Base-by-base conservation (phyloP, 2,113 vertebrate species). In the Heterotilapia buettikoferi region DNA sequence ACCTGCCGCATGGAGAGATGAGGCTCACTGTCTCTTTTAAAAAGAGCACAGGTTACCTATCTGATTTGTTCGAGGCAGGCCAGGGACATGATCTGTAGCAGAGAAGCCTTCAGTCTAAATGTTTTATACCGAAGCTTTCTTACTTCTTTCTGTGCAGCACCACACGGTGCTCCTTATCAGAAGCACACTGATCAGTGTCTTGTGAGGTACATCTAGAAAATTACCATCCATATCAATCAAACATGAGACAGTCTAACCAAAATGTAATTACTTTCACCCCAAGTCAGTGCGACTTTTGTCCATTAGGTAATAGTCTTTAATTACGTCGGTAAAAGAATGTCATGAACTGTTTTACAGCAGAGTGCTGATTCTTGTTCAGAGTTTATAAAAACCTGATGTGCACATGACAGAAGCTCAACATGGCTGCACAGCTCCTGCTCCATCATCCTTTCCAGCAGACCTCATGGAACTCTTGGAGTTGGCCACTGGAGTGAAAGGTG, bases 21-120 rank as follows among this genome's bases (percentile, higher is more conserved):
- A 89, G 92, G 89, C 94, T 92, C 90, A 83, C 91, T 94, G 94
- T 94, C 91, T 47, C 91, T 85, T 86, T 88, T 92, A 87, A 89
- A 93, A 94, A 95, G 90, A 93, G 89, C 93, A 92, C 94, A 94
- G 94, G 93, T 91, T 91, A 94, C 90, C 91, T 90, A 87, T 94
- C 94, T 95, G 95, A 96, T 96, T 95, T 94, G 91, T 91, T 88
- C 83, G 6, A 82, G 61, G 82, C 80, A 29, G 79, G 87, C 53
- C 78, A 80, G 93, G 86, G 94, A 95, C 92, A 89, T 91, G 94
- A 94, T 94, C 95, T 94, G 92, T 82, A 83, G 88, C 90, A 86
- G 85, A 89, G 90, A 91, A 91, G 87, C 86, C 87, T 80, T 84
- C 63, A 5, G 26, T n/a, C 59, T 95, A 79, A 96, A 96, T 96